Conservation (phyloP, 2,797 vertebrate species). For the Myiothlypis coronata region DNA sequence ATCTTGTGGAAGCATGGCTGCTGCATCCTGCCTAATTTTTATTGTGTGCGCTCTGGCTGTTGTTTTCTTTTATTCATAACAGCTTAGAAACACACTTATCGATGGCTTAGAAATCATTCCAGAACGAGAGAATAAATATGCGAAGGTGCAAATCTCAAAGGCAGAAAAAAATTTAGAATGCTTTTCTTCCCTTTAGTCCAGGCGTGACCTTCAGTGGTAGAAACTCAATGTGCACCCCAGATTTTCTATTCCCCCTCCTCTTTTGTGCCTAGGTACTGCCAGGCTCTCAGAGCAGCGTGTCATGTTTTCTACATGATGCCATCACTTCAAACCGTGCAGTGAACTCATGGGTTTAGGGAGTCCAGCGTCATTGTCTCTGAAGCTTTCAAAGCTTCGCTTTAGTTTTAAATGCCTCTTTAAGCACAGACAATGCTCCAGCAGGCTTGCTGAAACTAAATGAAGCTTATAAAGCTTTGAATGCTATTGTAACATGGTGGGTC, state of each 20-base stretch:
- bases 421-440: slow-evolving; percentile 56
- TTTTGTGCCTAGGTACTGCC: background rate
- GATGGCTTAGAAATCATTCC: background rate
- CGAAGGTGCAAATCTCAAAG: background rate
- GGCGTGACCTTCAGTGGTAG: background rate
- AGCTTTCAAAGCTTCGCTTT: slow-evolving; percentile 57
- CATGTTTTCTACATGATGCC: slow-evolving; percentile 53
- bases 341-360: slow-evolving; percentile 43
- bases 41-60: background rate
- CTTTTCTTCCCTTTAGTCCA: background rate
- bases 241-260: background rate
- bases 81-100: background rate
- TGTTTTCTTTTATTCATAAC: background rate
- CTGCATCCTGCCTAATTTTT: background rate
- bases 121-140: background rate
- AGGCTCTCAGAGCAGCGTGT: background rate
- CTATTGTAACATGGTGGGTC: slow-evolving; percentile 48
- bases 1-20: background rate
- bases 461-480: slow-evolving; percentile 64
- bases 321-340: slow-evolving; percentile 13
- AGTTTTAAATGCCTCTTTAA: slow-evolving; percentile 64
- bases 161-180: background rate
- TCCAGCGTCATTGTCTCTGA: slow-evolving; percentile 48
- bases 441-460: slow-evolving; percentile 60
- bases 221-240: fast-evolving